Evolutionary conservation across 2,113 vertebrate genomes (phyloP).

Genomic region (Isurus oxyrinchus): DNA sequence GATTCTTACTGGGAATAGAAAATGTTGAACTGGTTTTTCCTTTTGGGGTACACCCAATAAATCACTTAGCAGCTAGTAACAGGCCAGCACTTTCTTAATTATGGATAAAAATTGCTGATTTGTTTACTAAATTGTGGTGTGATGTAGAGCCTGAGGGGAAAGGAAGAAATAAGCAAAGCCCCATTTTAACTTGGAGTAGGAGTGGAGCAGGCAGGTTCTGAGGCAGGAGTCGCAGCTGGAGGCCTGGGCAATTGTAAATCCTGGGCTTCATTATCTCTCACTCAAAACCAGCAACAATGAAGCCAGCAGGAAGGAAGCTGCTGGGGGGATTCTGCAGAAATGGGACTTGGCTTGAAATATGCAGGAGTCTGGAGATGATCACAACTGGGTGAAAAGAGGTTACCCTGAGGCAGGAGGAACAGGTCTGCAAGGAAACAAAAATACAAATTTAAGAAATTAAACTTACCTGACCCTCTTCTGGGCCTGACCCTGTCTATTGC

Average conservation of each 20-base stretch:
- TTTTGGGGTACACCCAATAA: neutral
- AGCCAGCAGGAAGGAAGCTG: neutral
- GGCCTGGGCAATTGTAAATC: neutral
- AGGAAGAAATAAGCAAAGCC: neutral
- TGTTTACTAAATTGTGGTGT: neutral
- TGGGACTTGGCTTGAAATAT: neutral
- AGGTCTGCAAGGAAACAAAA: too few relatives aligned
- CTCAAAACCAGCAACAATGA: neutral
- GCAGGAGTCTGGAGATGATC: neutral
- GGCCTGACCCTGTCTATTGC: neutral
- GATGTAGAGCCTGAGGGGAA: neutral
- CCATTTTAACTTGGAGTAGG: neutral
- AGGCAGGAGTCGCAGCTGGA: neutral
- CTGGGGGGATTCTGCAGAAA: neutral
- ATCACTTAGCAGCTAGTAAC: neutral
- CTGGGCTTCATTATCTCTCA: neutral
- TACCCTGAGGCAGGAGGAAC: too few relatives aligned
- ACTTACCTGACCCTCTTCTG: neutral
- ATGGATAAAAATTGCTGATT: neutral
- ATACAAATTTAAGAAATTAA: too few relatives aligned
- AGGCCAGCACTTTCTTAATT: neutral
- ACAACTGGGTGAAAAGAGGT: neutral
- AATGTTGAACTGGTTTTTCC: too few relatives aligned
- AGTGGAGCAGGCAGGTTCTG: neutral
- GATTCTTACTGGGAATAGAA: too few relatives aligned